A percentile compares a stretch with the other conserved stretches of the same genome.
These are phyloP conservation scores for Ceratoteleas bidentatus DNA, from an alignment of 1,140 invertebrate species.

Conservation along the genomic window DNA sequence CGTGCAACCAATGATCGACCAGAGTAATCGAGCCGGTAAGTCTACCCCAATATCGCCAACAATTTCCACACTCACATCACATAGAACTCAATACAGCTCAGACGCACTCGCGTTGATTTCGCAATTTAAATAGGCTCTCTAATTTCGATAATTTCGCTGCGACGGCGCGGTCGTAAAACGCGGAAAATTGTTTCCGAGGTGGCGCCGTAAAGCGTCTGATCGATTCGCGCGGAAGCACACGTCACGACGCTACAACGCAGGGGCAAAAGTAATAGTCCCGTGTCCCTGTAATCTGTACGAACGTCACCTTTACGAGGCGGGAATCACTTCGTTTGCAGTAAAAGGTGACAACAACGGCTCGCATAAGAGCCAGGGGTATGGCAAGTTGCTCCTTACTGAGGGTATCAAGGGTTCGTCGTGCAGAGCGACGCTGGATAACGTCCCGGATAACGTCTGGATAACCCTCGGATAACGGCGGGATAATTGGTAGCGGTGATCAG, in stretches of 20 bases:
- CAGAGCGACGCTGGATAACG: slow-evolving; percentile 74
- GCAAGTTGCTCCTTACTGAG: slow-evolving; percentile 56
- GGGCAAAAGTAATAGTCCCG: slow-evolving; percentile 62
- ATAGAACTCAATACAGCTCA: slow-evolving; percentile 7
- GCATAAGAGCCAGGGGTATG: slow-evolving; percentile 47
- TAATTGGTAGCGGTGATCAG: slow-evolving; percentile 82
- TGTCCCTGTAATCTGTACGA: slow-evolving; percentile 73
- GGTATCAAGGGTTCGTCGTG: slow-evolving; percentile 64
- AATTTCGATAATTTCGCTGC: slow-evolving; percentile 26
- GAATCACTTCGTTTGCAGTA: slow-evolving; percentile 82
- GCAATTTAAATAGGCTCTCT: slow-evolving; percentile 30
- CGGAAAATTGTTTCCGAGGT: slow-evolving; percentile 46
- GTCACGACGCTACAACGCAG: slow-evolving; percentile 27
- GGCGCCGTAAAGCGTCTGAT: slow-evolving; percentile 48
- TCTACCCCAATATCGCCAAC: slow-evolving; percentile 67
- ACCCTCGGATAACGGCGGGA: slow-evolving; percentile 80
- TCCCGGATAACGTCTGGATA: slow-evolving; percentile 78
- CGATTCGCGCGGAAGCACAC: slow-evolving; percentile 56
- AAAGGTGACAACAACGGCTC: slow-evolving; percentile 77
- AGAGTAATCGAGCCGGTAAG: slow-evolving; percentile 98
- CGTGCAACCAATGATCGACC: slow-evolving; percentile 98
- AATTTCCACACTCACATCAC: slow-evolving; percentile 34
- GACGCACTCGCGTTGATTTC: slow-evolving; percentile 24
- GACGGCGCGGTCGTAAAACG: slow-evolving; percentile 45
- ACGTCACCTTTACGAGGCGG: slow-evolving; percentile 79